Evolutionary conservation across 30 jellyfish, hydroid and myxozoan genomes (phyloP).

Genomic region (Cassiopea andromeda): DNA sequence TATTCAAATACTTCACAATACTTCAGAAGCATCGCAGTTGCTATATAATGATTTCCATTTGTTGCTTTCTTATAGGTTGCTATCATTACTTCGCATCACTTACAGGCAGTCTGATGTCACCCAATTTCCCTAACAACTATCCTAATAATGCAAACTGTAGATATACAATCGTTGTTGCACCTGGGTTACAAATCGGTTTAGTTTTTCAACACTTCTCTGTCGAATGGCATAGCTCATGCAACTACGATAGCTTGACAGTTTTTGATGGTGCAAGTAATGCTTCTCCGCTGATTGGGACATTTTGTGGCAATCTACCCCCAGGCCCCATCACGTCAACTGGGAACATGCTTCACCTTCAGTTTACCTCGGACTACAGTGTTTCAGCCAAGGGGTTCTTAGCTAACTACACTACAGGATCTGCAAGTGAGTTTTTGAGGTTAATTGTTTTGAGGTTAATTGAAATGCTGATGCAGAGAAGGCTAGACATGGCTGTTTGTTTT

Average conservation of each 20-base stretch:
- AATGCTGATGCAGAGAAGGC: no score
- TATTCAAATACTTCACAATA: no score
- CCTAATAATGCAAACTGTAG: conserved; percentile 73
- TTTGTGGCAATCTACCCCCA: conserved; percentile 79
- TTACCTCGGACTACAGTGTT: conserved; percentile 64
- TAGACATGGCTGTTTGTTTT: no score
- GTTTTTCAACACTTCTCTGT: conserved; percentile 54
- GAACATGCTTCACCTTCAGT: conserved; percentile 53
- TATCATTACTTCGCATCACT: conserved; percentile 59
- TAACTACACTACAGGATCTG: conserved; percentile 75
- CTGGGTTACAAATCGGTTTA: conserved; percentile 74
- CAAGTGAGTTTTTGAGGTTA: conserved; percentile 46
- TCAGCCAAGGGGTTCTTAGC: conserved; percentile 81
- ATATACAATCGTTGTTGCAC: conserved; percentile 76
- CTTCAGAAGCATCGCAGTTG: no score
- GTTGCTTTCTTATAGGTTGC: conserved; percentile 46
- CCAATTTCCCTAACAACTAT: conserved; percentile 82
- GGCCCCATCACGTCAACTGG: conserved; percentile 81
- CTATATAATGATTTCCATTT: no score
- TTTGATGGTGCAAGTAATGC: conserved; percentile 84
- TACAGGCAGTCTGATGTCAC: conserved; percentile 65
- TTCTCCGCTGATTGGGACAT: conserved; percentile 70
- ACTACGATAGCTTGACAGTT: conserved; percentile 67
- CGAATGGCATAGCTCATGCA: conserved; percentile 73
- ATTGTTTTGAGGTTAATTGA: not conserved